These are phyloP conservation scores for Anthoptus insignis DNA, from an alignment of 2,888 invertebrate species.

Conservation along the genomic window DNA sequence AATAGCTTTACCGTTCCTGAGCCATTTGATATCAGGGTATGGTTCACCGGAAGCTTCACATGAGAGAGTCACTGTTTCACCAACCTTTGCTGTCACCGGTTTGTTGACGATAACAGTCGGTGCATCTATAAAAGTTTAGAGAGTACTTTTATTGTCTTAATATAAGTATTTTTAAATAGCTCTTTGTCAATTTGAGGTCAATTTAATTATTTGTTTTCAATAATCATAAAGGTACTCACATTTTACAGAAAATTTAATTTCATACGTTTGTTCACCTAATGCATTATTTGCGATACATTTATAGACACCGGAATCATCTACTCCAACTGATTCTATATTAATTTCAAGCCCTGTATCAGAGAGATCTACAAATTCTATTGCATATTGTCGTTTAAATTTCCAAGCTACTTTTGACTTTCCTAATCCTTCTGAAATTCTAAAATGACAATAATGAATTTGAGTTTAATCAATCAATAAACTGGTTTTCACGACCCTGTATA, in stretches of 20 bases:
- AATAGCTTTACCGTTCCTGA: neutral
- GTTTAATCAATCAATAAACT: too few relatives aligned
- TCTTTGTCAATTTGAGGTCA: too few relatives aligned
- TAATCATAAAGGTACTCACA: neutral
- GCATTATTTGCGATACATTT: neutral
- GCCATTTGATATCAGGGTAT: conserved; percentile 13
- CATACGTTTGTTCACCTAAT: neutral
- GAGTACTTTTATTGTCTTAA: too few relatives aligned
- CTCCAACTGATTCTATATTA: neutral
- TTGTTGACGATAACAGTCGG: conserved; percentile 6
- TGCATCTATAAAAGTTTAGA: conserved; percentile 24
- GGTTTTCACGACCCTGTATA: too few relatives aligned
- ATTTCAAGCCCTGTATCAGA: neutral
- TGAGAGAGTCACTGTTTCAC: conserved; percentile 6
- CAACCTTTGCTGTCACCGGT: neutral
- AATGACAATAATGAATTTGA: too few relatives aligned
- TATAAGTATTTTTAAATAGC: too few relatives aligned
- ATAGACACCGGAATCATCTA: neutral
- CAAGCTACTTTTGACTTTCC: too few relatives aligned
- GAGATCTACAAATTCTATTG: neutral
- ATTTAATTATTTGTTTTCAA: too few relatives aligned
- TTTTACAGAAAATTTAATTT: neutral
- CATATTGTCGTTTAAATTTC: neutral
- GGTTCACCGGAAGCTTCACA: conserved; percentile 17
- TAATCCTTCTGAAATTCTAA: conserved; percentile 6